These are phyloP conservation scores for Agrypnus murinus DNA, from an alignment of 2,888 invertebrate species.

Conservation along the genomic window DNA sequence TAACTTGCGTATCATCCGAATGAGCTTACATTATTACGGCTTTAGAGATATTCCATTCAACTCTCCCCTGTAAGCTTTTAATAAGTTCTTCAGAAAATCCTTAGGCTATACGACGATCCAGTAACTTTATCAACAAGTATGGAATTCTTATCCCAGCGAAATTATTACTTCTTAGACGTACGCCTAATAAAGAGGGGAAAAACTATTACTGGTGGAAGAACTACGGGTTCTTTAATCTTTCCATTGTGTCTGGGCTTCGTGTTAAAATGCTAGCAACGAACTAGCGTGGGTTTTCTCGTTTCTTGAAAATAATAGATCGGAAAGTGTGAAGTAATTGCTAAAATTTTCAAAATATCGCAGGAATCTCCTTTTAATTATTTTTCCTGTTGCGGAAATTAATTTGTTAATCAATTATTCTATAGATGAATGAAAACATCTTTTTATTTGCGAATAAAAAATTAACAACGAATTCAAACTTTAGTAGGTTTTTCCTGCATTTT, in stretches of 20 bases:
- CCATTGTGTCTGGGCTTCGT: background rate
- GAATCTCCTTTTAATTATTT: background rate
- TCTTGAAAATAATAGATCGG: constrained; percentile 8
- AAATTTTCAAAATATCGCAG: background rate
- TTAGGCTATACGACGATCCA: constrained; percentile 25
- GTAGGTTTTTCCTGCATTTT: no score
- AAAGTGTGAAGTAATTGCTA: constrained; percentile 4
- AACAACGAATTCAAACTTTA: no score
- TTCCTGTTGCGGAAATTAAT: no score
- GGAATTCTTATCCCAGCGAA: constrained; percentile 22
- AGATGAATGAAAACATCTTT: no score
- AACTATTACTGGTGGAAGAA: constrained; percentile 7
- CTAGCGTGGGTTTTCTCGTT: constrained; percentile 2
- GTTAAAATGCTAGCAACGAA: constrained; percentile 10
- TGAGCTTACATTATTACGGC: constrained; percentile 15
- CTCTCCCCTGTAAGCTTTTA: constrained; percentile 25
- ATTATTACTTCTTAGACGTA: constrained; percentile 24
- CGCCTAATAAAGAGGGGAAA: constrained; percentile 22
- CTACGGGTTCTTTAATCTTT: background rate
- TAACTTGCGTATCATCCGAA: constrained; percentile 21
- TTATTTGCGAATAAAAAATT: no score
- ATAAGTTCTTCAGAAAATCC: constrained; percentile 30
- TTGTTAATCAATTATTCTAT: no score
- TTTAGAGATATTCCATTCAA: constrained; percentile 20
- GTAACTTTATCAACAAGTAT: constrained; percentile 32